A percentile compares a stretch with the other conserved stretches of the same genome.
phyloP scores from a whole-genome alignment of 35 echinoderm and acorn worm species.

The Hemicentrotus pulcherrimus region DNA sequence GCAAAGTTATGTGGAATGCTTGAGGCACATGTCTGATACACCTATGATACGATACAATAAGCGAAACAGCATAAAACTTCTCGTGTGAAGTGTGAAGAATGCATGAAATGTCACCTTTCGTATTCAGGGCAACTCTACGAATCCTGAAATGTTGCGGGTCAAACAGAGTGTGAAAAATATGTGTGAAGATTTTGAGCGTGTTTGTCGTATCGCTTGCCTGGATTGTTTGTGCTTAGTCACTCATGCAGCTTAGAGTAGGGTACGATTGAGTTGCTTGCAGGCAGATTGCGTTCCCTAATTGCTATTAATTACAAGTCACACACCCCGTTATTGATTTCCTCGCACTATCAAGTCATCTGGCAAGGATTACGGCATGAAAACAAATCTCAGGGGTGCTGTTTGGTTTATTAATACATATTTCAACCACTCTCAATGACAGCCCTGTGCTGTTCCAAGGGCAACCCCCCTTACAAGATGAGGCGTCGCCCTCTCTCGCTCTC shows the following conservation, averaged over 20 bases:
- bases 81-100: background rate
- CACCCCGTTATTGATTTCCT: slow-evolving; percentile 10
- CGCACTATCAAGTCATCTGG: background rate
- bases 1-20: background rate
- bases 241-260: background rate
- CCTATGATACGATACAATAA: background rate
- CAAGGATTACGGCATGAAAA: background rate
- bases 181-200: background rate
- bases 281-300: background rate
- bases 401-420: background rate
- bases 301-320: slow-evolving; percentile 12
- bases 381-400: slow-evolving; percentile 1
- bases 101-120: slow-evolving; percentile 8
- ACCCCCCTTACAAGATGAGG: background rate
- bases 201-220: background rate
- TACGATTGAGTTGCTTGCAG: slow-evolving; percentile 16
- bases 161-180: background rate
- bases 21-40: background rate
- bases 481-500: background rate
- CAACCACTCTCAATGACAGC: background rate
- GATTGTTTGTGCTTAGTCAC: slow-evolving; percentile 10
- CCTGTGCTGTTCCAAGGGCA: background rate
- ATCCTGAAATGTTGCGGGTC: background rate
- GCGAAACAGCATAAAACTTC: background rate
- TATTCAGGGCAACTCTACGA: background rate